phyloP scores from a whole-genome alignment of 2,797 vertebrate species.

The Chlorospingus semifuscus region DNA sequence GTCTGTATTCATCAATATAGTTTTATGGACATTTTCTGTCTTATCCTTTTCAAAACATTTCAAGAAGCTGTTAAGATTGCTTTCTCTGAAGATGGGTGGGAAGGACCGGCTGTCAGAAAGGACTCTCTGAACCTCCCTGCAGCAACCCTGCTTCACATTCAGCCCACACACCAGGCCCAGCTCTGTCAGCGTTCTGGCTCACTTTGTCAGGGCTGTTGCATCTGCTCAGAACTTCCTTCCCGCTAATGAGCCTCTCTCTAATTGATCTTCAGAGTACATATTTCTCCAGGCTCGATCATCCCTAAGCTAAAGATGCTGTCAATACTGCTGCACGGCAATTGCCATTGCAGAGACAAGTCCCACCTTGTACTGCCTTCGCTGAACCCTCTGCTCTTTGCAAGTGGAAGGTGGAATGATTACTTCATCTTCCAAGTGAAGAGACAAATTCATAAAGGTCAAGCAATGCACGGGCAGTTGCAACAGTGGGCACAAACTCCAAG shows the following conservation, averaged over 20 bases:
- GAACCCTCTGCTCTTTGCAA: background rate
- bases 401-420: background rate
- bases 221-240: slow-evolving; percentile 53
- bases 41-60: slow-evolving; percentile 23
- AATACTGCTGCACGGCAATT: background rate
- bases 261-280: slow-evolving; percentile 20
- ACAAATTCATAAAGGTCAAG: background rate
- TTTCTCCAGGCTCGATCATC: background rate
- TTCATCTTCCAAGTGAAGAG: background rate
- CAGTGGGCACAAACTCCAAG: background rate
- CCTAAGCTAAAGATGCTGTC: background rate
- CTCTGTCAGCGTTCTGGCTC: slow-evolving; percentile 43
- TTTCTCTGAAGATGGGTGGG: slow-evolving; percentile 40
- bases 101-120: slow-evolving; percentile 58
- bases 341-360: background rate
- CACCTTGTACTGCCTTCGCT: background rate
- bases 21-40: background rate
- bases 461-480: background rate
- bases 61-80: background rate
- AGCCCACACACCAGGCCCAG: slow-evolving; percentile 54
- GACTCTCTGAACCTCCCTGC: slow-evolving; percentile 49
- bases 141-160: slow-evolving; percentile 58
- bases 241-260: slow-evolving; percentile 37
- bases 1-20: background rate
- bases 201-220: slow-evolving; percentile 39